These are phyloP conservation scores for Parnassius mnemosyne DNA, from an alignment of 2,888 invertebrate genomes.

Conservation along the genomic window DNA sequence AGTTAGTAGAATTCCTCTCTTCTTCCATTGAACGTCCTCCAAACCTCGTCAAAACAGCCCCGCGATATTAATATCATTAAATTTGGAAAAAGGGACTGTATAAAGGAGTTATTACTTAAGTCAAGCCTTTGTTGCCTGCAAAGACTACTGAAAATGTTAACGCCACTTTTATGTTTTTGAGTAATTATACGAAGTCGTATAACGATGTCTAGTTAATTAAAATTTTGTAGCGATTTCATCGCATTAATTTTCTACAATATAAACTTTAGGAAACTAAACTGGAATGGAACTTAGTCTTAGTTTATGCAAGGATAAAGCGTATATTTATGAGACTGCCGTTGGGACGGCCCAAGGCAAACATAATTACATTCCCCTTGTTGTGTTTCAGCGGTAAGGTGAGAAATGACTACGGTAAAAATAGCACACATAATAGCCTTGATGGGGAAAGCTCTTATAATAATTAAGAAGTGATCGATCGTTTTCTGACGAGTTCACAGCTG, in stretches of 20 bases:
- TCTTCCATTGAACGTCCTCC: too few species aligned
- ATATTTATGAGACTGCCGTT: conserved; percentile 42
- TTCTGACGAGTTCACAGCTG: conserved; percentile 18
- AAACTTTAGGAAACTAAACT: background rate
- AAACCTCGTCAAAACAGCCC: too few species aligned
- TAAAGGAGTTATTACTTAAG: too few species aligned
- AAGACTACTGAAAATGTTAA: conserved; percentile 1
- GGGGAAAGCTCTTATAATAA: conserved; percentile 20
- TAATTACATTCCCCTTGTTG: conserved; percentile 48
- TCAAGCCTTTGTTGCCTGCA: too few species aligned
- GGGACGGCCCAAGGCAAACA: conserved; percentile 44
- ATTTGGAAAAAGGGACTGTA: too few species aligned
- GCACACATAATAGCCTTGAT: conserved; percentile 12
- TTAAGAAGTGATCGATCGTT: conserved; percentile 15
- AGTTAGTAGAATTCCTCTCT: too few species aligned
- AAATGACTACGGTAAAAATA: conserved; percentile 38
- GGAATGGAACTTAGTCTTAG: conserved; percentile 7
- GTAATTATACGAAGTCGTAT: background rate
- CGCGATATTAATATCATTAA: too few species aligned
- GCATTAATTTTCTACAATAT: conserved; percentile 5
- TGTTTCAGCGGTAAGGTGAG: conserved; percentile 41
- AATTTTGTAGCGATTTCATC: background rate
- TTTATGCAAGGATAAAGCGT: conserved; percentile 26
- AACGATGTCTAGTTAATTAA: conserved; percentile 1
- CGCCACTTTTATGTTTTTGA: background rate